Percentiles rank a stretch among this genome's conserved stretches.
These are phyloP conservation scores for Micoletzkya japonica DNA, from an alignment of 2,888 invertebrate species.

Conservation along the genomic window DNA sequence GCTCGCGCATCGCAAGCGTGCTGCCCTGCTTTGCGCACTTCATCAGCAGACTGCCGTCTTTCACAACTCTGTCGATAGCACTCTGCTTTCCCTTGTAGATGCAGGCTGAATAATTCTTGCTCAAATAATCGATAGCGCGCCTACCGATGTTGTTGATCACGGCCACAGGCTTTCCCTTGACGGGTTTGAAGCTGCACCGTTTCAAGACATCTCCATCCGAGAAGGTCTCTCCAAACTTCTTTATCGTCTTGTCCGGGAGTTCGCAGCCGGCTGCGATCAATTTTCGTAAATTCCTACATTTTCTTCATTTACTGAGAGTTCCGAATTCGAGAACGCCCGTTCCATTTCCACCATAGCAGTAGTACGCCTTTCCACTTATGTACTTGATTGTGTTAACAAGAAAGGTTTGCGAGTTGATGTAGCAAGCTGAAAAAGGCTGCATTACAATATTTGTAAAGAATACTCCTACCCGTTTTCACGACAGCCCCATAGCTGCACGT, in stretches of 20 bases:
- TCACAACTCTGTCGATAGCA: no score
- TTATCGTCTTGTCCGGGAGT: constrained; percentile 11
- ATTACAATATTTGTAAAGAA: background rate
- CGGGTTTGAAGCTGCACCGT: no score
- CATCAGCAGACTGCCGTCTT: no score
- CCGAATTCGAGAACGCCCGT: constrained; percentile 6
- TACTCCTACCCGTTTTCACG: constrained; percentile 3
- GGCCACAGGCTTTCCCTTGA: no score
- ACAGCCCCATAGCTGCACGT: constrained; percentile 11
- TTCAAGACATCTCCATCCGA: no score
- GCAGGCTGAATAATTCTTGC: no score
- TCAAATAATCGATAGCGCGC: no score
- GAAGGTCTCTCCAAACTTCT: no score
- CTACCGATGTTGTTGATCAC: no score
- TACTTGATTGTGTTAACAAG: background rate
- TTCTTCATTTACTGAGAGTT: constrained; percentile 1
- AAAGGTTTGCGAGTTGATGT: background rate
- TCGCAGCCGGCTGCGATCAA: constrained; percentile 13
- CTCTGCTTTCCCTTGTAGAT: no score
- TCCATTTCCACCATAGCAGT: constrained; percentile 5
- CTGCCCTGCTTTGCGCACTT: no score
- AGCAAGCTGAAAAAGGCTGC: constrained; percentile 2
- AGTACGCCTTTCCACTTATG: background rate
- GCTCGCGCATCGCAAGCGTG: no score
- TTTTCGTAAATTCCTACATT: background rate